phyloP scores from a whole-genome alignment of 64 coral and sea anemone genomes.

The Montipora sp. region DNA sequence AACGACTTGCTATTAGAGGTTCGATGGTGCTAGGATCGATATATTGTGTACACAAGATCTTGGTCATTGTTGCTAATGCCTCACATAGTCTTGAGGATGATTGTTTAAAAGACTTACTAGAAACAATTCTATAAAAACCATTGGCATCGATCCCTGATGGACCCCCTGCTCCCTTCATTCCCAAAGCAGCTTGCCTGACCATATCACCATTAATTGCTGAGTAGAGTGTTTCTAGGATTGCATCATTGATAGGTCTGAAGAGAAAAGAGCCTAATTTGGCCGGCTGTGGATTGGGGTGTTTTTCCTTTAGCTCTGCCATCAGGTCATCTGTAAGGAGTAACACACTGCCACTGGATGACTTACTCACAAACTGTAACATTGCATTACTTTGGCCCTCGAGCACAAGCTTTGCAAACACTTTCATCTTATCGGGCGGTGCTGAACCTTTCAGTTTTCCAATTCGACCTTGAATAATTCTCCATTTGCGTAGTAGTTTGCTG shows the following conservation, averaged over 20 bases:
- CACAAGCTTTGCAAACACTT: slow-evolving; percentile 68
- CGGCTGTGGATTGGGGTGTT: slow-evolving; percentile 64
- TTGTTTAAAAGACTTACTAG: slow-evolving; percentile 48
- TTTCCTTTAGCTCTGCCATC: slow-evolving; percentile 56
- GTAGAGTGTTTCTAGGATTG: slow-evolving; percentile 63
- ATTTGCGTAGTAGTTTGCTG: slow-evolving; percentile 45
- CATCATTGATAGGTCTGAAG: slow-evolving; percentile 54
- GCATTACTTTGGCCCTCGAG: slow-evolving; percentile 63
- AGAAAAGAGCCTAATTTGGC: slow-evolving; percentile 67
- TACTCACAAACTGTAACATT: slow-evolving; percentile 51
- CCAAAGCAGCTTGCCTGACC: slow-evolving; percentile 42
- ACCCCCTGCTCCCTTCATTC: slow-evolving; percentile 55
- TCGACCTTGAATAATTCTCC: slow-evolving; percentile 56
- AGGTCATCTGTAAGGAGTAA: slow-evolving; percentile 64
- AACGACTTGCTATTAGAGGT: slow-evolving; percentile 16
- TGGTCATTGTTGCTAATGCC: slow-evolving; percentile 1
- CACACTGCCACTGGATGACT: slow-evolving; percentile 65
- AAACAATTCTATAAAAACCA: slow-evolving; percentile 31
- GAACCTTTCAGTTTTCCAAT: slow-evolving; percentile 46
- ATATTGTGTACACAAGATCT: slow-evolving; percentile 33
- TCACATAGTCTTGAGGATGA: slow-evolving; percentile 31
- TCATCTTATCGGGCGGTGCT: slow-evolving; percentile 54
- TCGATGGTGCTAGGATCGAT: slow-evolving; percentile 38
- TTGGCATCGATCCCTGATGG: slow-evolving; percentile 44
- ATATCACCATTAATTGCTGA: slow-evolving; percentile 68